These are phyloP conservation scores for Tympanoctomys barrerae DNA, from an alignment of 2,797 vertebrate species.

Conservation along the genomic window DNA sequence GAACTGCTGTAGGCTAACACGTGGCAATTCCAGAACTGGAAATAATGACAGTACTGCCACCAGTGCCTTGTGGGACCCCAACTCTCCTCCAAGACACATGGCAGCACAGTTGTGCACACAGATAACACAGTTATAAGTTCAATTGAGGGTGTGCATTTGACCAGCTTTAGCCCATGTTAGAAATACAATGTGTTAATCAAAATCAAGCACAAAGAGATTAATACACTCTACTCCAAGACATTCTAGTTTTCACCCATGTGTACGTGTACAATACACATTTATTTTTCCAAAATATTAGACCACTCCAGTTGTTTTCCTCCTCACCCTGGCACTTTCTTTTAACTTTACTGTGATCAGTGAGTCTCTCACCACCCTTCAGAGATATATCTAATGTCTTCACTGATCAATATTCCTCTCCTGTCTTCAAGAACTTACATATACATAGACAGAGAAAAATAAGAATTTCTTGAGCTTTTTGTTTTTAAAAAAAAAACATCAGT, in stretches of 20 bases:
- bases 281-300: background rate
- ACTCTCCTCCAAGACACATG: background rate
- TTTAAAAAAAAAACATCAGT: background rate
- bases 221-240: background rate
- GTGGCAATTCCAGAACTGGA: background rate
- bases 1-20: background rate
- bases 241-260: background rate
- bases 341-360: background rate
- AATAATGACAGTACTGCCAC: background rate
- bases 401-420: background rate
- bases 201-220: background rate
- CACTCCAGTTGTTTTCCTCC: background rate
- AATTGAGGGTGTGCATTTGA: background rate
- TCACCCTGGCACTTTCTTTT: background rate
- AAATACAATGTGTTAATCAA: background rate
- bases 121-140: background rate
- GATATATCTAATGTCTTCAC: constrained; percentile 16
- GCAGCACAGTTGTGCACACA: too few relatives aligned
- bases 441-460: background rate
- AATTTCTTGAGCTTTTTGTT: background rate
- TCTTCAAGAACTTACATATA: background rate
- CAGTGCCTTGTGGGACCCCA: background rate
- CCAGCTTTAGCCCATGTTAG: background rate
- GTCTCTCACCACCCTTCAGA: background rate
- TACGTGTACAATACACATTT: background rate